Conservation (phyloP, 2,797 vertebrate genomes). For the Babyrousa celebensis region DNA sequence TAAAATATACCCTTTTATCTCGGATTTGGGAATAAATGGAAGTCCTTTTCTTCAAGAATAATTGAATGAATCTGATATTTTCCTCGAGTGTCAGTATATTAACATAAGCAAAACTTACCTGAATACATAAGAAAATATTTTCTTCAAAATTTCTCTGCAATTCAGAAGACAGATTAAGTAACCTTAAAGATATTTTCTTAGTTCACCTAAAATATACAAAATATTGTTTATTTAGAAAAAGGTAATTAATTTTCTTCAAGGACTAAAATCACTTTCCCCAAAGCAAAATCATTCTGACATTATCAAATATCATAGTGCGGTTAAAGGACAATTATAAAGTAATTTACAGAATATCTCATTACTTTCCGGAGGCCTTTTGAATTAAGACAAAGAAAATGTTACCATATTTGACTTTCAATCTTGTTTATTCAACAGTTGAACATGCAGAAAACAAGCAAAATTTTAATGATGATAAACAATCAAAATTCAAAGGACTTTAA, state of each 20-base stretch:
- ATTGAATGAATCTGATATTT: constrained; percentile 55
- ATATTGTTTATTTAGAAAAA: constrained; percentile 86
- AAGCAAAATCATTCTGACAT: constrained; percentile 92
- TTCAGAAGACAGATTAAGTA: constrained; percentile 90
- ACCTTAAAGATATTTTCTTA: constrained; percentile 88
- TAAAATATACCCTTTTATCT: background rate
- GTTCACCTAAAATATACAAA: constrained; percentile 76
- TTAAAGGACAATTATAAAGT: constrained; percentile 92
- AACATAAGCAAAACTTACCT: constrained; percentile 64
- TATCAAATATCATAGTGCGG: constrained; percentile 92
- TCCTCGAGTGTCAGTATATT: constrained; percentile 8
- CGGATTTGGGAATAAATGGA: constrained; percentile 32
- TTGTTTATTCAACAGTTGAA: constrained; percentile 78
- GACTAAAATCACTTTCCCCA: constrained; percentile 90
- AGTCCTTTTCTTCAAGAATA: constrained; percentile 8
- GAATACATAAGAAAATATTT: constrained; percentile 64
- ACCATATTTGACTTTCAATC: constrained; percentile 86
- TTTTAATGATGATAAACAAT: background rate
- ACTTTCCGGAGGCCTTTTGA: constrained; percentile 89
- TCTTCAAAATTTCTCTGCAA: constrained; percentile 72
- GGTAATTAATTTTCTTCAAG: constrained; percentile 90
- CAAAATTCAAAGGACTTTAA: constrained; percentile 8
- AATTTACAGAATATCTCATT: constrained; percentile 92
- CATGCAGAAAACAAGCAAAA: constrained; percentile 52
- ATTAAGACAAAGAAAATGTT: constrained; percentile 88